Conservation (phyloP, 2,113 vertebrate genomes). For the Silurus glanis region DNA sequence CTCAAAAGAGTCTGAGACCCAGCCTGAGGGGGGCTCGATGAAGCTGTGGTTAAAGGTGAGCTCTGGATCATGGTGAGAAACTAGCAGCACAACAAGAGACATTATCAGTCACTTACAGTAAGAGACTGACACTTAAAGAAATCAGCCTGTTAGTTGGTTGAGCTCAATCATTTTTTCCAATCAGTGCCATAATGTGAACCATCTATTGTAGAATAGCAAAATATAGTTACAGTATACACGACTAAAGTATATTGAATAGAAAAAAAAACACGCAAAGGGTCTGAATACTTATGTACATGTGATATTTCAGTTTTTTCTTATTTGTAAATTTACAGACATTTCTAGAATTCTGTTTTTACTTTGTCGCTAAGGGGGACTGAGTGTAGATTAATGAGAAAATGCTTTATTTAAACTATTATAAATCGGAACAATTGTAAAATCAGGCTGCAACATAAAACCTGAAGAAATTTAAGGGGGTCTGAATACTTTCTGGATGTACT, state of each 20-base stretch:
- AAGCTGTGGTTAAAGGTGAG: constrained; percentile 97
- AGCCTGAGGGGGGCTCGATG: constrained; percentile 88
- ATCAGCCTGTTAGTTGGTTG: neutral
- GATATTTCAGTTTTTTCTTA: no score
- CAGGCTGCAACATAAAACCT: no score
- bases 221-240: neutral
- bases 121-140: neutral
- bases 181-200: neutral
- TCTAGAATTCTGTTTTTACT: no score
- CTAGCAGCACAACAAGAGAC: constrained; percentile 63
- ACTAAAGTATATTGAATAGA: neutral
- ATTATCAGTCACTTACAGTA: neutral
- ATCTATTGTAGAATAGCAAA: neutral
- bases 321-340: no score
- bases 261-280: neutral
- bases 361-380: no score
- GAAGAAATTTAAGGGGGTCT: no score
- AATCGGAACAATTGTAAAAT: no score
- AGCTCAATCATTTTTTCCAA: neutral
- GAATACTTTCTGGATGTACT: no score
- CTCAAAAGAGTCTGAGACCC: constrained; percentile 88
- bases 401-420: no score
- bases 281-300: no score
- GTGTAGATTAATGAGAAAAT: no score
- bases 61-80: constrained; percentile 91